A percentile compares a stretch with the other conserved stretches of the same genome.
These are phyloP conservation scores for Loriculus beryllinus DNA, from an alignment of 2,797 vertebrate species.

Conservation along the genomic window DNA sequence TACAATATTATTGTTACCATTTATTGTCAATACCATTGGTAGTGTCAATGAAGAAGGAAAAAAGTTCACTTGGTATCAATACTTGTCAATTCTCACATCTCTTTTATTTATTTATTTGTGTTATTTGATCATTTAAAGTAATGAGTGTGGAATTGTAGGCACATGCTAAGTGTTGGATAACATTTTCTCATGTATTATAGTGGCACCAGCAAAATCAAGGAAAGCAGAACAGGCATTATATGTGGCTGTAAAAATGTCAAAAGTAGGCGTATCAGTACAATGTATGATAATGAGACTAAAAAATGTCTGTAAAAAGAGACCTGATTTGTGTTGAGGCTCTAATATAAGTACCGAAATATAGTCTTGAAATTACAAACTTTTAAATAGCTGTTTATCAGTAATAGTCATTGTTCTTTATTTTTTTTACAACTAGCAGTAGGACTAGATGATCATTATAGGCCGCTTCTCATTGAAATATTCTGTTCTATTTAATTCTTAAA, in stretches of 20 bases:
- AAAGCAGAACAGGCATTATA: neutral
- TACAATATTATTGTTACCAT: neutral
- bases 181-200: neutral
- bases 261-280: neutral
- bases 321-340: neutral
- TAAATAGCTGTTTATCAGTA: neutral
- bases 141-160: neutral
- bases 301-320: neutral
- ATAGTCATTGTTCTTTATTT: neutral
- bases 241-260: neutral
- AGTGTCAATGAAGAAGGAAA: neutral
- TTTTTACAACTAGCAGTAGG: neutral
- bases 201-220: neutral
- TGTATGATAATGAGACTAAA: neutral
- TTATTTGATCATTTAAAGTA: neutral
- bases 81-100: neutral
- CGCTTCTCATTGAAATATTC: neutral
- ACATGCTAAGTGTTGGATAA: neutral
- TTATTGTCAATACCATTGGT: neutral
- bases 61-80: neutral
- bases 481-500: neutral
- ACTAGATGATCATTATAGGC: neutral
- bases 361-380: neutral
- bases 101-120: neutral
- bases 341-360: neutral